Evolutionary conservation across 2,888 invertebrate genomes (phyloP), one percentile per base, ranked within the genome.

Genomic region (Metalampra italica): DNA sequence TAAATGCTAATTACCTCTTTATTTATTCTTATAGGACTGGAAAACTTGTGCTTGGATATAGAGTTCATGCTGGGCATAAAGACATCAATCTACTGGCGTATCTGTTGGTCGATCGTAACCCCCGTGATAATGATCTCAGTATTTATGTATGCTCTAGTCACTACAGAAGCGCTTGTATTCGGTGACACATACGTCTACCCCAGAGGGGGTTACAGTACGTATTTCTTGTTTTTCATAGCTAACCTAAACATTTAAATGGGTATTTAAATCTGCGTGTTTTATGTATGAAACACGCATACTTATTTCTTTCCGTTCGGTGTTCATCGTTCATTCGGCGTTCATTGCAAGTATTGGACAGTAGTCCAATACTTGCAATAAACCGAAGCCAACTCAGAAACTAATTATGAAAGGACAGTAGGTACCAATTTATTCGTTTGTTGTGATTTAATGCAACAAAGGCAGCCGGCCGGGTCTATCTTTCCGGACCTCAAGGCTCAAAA

Each of bases 1-100:
- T 5, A 22, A n/a, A 22, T 5, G 5, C 22, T 22, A 22, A 32
- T 32, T 2, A n/a, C n/a, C n/a, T 36, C 11, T 2, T n/a, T 36
- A 36, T 36, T 36, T 7, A 36, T n/a, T 36, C 22, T 73, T 74
- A 9, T 60, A 87, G 87, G 87, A 52, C 62, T 86, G 52, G 87
- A 88, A 51, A 88, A 88, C 56, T 54, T 87, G 47, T 84, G 85
- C 43, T 46, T 82, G 44, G 96, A 96, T 65, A 87, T 95, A 46
- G 94, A 96, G 73, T 96, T 93, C 70, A 96, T 96, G 96, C 78
- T 95, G 58, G 92, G 93, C 3, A 82, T 88, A 29, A 92, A 92
- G 73, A 92, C 68, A 0, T 91, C 93, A 0, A 72, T 92, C 54
- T 96, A 95, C 71, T 96, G 96, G 96, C 91, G 95, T 51, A 65